phyloP scores from a whole-genome alignment of 1,140 invertebrate species.

The Bombus soroeensis region DNA sequence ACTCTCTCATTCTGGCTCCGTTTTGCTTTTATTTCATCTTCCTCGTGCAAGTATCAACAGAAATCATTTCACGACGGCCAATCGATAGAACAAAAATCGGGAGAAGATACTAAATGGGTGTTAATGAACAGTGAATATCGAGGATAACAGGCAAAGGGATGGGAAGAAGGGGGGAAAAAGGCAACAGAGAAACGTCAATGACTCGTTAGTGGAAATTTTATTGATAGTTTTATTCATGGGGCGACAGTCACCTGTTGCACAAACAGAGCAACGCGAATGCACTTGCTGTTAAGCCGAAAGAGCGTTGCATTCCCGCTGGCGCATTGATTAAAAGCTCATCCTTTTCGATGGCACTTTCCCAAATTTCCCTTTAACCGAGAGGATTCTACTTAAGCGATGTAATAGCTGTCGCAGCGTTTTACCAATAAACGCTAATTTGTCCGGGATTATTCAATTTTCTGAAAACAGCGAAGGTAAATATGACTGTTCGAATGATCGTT shows the following conservation, averaged over 20 bases:
- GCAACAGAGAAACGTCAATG: slow-evolving; percentile 32
- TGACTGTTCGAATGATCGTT: no score
- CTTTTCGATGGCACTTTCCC: neutral
- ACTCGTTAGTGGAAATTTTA: slow-evolving; percentile 65
- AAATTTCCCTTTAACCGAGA: neutral
- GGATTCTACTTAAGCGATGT: neutral
- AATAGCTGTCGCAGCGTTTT: no score
- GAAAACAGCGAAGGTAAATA: no score
- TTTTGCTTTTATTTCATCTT: neutral
- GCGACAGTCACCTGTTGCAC: slow-evolving; percentile 65
- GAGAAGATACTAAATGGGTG: neutral
- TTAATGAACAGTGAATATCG: neutral
- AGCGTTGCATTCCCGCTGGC: slow-evolving; percentile 10
- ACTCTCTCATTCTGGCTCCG: no score
- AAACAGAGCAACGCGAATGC: slow-evolving; percentile 58
- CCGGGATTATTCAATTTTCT: no score
- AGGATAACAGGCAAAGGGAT: neutral
- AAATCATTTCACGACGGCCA: neutral
- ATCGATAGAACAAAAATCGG: neutral
- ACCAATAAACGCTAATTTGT: no score
- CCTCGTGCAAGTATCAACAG: neutral
- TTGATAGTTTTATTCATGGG: slow-evolving; percentile 60
- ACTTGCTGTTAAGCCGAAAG: slow-evolving; percentile 33
- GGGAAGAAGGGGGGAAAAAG: neutral
- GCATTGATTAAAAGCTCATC: slow-evolving; percentile 30